Evolutionary conservation across 2,888 invertebrate species (phyloP), one percentile per base, ranked within the genome.

Genomic region (Thymelicus lineola): DNA sequence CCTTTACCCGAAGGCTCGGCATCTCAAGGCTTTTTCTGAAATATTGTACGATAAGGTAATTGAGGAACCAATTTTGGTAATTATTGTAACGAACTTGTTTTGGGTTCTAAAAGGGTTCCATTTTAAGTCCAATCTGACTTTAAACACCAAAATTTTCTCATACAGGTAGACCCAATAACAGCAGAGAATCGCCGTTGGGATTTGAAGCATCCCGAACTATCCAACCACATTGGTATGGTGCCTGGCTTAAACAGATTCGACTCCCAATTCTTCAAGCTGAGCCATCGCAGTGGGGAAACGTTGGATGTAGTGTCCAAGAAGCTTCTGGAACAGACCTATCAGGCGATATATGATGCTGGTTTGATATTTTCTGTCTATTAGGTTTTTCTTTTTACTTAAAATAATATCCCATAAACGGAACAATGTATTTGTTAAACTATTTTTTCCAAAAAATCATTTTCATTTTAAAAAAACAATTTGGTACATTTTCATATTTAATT

Each of bases 261-360:
- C 80, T 95, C 95, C 0, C 94, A 95, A 14, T 96, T 96, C 81
- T 96, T 96, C 78, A 95, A 95, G n/a, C 94, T 96, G 9, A 95
- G 95, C 79, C 95, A 93, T 72, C 95, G 95, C 66, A 95, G 96
- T 75, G 95, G 94, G 0, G 71, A 71, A 62, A 75, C 69, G 15
- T 86, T 86, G 85, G 87, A 87, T 66, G 73, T 83, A 0, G 95
- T 96, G 91, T 94, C 95, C 0, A 89, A 97, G 57, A 93, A 96
- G 73, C 82, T 97, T 28, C 90, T 97, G 66, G 97, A 96, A 83
- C 94, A 95, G 9, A 93, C 96, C 0, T 96, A 95, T 79, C 96
- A 97, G 81, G 96, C 96, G 46, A 94, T 96, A 62, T 93, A 96
- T 66, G 97, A 97, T 88, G 95, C 97, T 65, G 95, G 95, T 73